Conservation (phyloP, 2,888 invertebrate species). For the Macaria liturata region DNA sequence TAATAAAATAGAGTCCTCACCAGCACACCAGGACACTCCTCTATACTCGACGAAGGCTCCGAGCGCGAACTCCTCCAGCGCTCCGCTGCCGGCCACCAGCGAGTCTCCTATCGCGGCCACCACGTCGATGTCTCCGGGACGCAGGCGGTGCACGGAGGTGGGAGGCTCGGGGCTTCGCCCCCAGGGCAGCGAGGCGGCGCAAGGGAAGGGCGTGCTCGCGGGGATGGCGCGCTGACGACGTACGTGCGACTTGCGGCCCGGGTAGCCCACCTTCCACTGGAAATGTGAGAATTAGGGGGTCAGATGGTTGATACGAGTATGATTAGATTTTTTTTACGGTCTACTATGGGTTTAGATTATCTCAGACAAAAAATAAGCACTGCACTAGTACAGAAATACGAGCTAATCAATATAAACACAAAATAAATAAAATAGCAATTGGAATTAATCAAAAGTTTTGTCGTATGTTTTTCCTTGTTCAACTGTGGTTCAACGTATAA, state of each 20-base stretch:
- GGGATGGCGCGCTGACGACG: slow-evolving; percentile 79
- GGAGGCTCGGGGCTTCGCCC: slow-evolving; percentile 75
- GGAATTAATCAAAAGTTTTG: too few relatives aligned
- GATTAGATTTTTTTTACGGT: too few relatives aligned
- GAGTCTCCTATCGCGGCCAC: slow-evolving; percentile 89
- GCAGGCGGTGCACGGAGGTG: slow-evolving; percentile 85
- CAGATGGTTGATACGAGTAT: too few relatives aligned
- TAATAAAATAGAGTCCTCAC: slow-evolving; percentile 47
- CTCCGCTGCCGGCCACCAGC: slow-evolving; percentile 88
- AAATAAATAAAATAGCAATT: too few relatives aligned
- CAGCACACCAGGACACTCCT: slow-evolving; percentile 89
- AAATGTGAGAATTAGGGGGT: slow-evolving; percentile 26
- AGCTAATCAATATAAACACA: too few relatives aligned
- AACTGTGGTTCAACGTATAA: too few relatives aligned
- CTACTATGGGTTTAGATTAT: too few relatives aligned
- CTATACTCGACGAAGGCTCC: slow-evolving; percentile 89
- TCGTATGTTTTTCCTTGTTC: too few relatives aligned
- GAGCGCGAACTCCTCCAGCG: slow-evolving; percentile 87
- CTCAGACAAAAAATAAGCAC: too few relatives aligned
- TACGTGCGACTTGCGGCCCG: slow-evolving; percentile 67
- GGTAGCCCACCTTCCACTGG: slow-evolving; percentile 75
- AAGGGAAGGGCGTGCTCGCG: slow-evolving; percentile 83
- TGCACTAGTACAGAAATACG: too few relatives aligned
- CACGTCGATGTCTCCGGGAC: slow-evolving; percentile 88
- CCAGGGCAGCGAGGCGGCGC: slow-evolving; percentile 66